Conservation (phyloP, 2,888 invertebrate species). For the Trissolcus brochymenae region DNA sequence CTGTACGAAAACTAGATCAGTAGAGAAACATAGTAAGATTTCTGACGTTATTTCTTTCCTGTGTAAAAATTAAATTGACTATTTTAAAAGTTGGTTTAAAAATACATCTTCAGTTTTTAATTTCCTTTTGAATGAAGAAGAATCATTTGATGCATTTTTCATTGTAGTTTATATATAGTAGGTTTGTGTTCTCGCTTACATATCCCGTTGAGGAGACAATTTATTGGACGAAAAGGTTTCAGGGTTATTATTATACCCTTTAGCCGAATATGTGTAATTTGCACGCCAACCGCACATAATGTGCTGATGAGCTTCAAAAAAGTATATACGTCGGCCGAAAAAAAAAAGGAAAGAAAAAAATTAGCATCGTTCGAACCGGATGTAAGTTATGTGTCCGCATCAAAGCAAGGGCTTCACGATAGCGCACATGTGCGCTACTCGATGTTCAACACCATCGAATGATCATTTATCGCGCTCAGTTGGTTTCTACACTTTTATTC, state of each 20-base stretch:
- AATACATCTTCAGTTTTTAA: too few relatives aligned
- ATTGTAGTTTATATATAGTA: too few relatives aligned
- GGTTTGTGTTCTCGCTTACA: too few relatives aligned
- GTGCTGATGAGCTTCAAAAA: conserved; percentile 28
- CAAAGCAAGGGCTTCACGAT: conserved; percentile 44
- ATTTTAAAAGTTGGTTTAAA: too few relatives aligned
- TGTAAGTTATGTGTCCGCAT: conserved; percentile 52
- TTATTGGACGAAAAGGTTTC: conserved; percentile 7
- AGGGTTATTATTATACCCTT: conserved; percentile 37
- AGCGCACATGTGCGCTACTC: conserved; percentile 51
- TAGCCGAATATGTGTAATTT: conserved; percentile 37
- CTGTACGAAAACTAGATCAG: too few relatives aligned
- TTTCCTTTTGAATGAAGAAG: too few relatives aligned
- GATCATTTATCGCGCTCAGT: conserved; percentile 45
- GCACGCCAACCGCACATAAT: conserved; percentile 40
- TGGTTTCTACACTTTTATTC: conserved; percentile 39
- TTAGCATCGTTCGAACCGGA: conserved; percentile 35
- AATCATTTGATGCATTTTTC: too few relatives aligned
- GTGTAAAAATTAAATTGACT: too few relatives aligned
- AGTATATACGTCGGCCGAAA: conserved; percentile 30
- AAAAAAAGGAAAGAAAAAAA: neutral
- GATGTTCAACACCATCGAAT: conserved; percentile 34
- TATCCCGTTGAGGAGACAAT: conserved; percentile 2
- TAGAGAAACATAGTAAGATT: too few relatives aligned
- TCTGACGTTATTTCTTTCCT: too few relatives aligned